phyloP scores from a whole-genome alignment of 2,797 vertebrate genomes.

The Microtus agrestis region DNA sequence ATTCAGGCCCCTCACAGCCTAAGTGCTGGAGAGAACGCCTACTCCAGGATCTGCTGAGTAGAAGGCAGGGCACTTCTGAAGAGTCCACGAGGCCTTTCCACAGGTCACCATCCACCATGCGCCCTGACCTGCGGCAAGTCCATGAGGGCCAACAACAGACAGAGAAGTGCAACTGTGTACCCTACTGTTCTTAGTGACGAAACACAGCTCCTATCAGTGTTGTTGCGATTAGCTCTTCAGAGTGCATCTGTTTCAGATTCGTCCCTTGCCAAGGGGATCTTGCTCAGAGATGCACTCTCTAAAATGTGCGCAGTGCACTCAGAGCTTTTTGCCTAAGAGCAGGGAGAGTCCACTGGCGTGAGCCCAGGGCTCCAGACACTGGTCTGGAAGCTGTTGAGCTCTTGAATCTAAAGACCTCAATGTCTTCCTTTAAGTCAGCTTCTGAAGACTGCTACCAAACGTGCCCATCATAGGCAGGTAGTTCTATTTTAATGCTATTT shows the following conservation, averaged over 20 bases:
- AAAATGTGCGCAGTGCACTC: background rate
- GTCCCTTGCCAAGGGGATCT: constrained; percentile 26
- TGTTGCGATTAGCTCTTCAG: constrained; percentile 12
- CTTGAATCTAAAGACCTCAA: background rate
- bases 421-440: background rate
- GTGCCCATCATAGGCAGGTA: background rate
- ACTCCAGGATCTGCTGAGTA: too few species aligned
- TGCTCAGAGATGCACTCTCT: background rate
- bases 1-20: background rate
- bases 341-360: too few species aligned
- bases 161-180: background rate
- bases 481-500: background rate
- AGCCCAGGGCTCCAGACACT: background rate
- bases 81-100: background rate
- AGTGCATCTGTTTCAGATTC: background rate
- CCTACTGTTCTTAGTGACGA: background rate
- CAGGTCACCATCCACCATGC: background rate
- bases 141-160: background rate
- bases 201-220: background rate
- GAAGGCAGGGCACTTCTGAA: background rate
- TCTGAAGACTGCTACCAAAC: background rate
- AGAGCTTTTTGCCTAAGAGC: background rate
- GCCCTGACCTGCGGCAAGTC: background rate
- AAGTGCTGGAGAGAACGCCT: background rate
- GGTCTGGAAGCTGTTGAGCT: background rate